Evolutionary conservation across 2,797 vertebrate genomes (phyloP).

Genomic region (Pyrocephalus nanus): DNA sequence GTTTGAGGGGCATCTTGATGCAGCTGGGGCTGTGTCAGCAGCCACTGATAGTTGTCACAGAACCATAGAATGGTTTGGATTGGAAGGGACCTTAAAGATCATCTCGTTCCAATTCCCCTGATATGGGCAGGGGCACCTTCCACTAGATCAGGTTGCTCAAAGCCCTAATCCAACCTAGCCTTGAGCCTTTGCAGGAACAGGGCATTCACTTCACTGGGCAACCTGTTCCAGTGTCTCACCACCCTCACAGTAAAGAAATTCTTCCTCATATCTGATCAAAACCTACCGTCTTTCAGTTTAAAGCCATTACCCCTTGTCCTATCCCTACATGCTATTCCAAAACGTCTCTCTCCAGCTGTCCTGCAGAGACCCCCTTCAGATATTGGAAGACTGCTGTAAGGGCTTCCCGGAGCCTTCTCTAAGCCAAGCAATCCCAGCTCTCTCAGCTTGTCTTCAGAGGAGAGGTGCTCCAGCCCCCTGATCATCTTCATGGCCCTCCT

Average conservation of each 20-base stretch:
- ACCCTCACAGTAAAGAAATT: neutral
- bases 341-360: neutral
- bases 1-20: neutral
- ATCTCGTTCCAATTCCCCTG: neutral
- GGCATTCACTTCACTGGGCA: neutral
- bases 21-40: rapidly evolving
- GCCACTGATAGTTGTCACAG: neutral
- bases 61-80: neutral
- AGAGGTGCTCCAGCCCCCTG: neutral
- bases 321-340: neutral
- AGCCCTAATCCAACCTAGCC: neutral
- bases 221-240: neutral
- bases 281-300: neutral
- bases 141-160: neutral
- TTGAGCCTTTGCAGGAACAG: neutral
- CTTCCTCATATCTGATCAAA: neutral
- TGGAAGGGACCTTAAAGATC: neutral
- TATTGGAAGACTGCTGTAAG: neutral
- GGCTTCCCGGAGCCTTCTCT: neutral
- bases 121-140: neutral
- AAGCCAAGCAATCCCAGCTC: neutral
- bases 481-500: neutral
- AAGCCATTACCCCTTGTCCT: neutral
- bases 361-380: neutral
- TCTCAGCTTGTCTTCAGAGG: neutral